These are phyloP conservation scores for Chrysaora quinquecirrha DNA, from an alignment of 30 jellyfish, hydroid and myxozoan genomes.

Conservation along the genomic window DNA sequence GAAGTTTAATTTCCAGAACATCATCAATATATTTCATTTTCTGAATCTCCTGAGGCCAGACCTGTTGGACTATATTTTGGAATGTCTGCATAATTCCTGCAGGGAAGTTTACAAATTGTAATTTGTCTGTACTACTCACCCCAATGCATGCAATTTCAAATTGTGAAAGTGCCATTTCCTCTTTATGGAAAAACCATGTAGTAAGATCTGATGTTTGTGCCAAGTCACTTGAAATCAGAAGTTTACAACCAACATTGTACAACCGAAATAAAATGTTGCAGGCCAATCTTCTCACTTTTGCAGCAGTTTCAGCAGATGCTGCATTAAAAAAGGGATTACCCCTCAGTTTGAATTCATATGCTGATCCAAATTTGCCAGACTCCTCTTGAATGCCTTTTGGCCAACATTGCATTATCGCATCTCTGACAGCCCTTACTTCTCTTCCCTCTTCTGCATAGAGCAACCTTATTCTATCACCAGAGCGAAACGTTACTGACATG, in stretches of 20 bases:
- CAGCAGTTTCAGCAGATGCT: conserved; percentile 44
- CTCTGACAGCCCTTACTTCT: conserved; percentile 32
- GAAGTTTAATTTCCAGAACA: conserved; percentile 45
- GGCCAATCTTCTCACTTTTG: conserved; percentile 26
- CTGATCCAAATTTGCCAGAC: conserved; percentile 29
- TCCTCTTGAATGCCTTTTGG: conserved; percentile 49
- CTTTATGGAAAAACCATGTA: conserved; percentile 68
- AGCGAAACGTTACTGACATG: conserved; percentile 48
- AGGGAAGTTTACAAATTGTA: conserved; percentile 55
- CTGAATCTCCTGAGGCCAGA: conserved; percentile 70
- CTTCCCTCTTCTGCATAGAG: conserved; percentile 56
- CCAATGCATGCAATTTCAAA: conserved; percentile 58
- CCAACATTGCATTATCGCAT: conserved; percentile 53
- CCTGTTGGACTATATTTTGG: conserved; percentile 29
- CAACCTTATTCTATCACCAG: conserved; percentile 42
- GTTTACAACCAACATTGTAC: conserved; percentile 48
- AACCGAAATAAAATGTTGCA: conserved; percentile 49
- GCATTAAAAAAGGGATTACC: conserved; percentile 41
- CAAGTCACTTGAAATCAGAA: conserved; percentile 61
- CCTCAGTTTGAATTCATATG: conserved; percentile 36
- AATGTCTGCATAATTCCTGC: conserved; percentile 11
- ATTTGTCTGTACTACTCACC: conserved; percentile 50
- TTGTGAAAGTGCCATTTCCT: conserved; percentile 39
- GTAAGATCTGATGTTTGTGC: conserved; percentile 62
- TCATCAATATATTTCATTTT: conserved; percentile 40